Percentiles rank a stretch among this genome's conserved stretches.
Conservation (phyloP, 1,140 invertebrate genomes). For the Drosophila punjabiensis region DNA sequence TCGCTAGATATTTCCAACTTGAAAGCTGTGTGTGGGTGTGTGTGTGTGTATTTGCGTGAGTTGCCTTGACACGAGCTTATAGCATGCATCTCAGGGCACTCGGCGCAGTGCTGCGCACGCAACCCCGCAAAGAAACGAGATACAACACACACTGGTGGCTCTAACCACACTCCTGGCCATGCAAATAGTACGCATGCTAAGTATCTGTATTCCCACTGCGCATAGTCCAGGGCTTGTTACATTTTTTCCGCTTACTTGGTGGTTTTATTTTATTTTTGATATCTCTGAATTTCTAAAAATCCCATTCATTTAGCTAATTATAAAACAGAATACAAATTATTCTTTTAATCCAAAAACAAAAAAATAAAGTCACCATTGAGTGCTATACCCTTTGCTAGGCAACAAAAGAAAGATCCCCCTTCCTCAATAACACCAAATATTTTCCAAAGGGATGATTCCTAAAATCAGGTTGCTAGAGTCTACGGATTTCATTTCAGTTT, state of each 20-base stretch:
- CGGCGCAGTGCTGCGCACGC: slow-evolving; percentile 67
- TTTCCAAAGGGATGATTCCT: neutral
- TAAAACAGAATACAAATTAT: neutral
- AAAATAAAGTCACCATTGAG: neutral
- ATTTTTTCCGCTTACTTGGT: neutral
- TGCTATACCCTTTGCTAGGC: neutral
- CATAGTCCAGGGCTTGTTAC: neutral
- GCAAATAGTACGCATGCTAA: slow-evolving; percentile 3
- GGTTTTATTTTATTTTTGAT: neutral
- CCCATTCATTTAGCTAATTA: neutral
- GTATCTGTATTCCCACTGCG: neutral
- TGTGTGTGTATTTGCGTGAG: slow-evolving; percentile 13
- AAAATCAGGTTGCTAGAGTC: slow-evolving; percentile 1
- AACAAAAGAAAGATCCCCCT: slow-evolving; percentile 20
- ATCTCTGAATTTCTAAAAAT: neutral
- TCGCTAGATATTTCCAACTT: neutral
- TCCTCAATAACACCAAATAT: neutral
- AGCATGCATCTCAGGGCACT: slow-evolving; percentile 67
- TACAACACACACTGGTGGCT: slow-evolving; percentile 7
- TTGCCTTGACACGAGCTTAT: slow-evolving; percentile 41
- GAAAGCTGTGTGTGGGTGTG: neutral
- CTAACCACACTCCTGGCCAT: slow-evolving; percentile 26
- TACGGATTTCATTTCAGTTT: slow-evolving; percentile 1
- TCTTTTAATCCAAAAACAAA: neutral
- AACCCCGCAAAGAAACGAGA: slow-evolving; percentile 31